Base-by-base conservation (phyloP, 2,888 invertebrate genomes). In the Camponotus fellah region DNA sequence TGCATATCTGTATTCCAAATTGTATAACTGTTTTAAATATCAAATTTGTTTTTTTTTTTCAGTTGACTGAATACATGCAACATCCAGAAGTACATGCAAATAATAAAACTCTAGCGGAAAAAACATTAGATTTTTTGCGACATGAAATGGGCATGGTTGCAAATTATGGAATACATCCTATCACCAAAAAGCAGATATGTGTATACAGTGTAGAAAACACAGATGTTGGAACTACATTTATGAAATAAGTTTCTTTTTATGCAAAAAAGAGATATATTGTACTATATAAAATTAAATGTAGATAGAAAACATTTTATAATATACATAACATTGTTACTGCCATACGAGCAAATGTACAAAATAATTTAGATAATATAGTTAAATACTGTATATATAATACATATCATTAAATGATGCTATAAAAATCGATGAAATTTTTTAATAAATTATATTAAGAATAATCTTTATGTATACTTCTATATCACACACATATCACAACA, bases 81-180 rank as follows among this genome's bases (percentile, higher is more conserved):
- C 96, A 97, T 95, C 97, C 97, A 0, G 95, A 97, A 91, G 97
- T 98, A 3, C 97, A 97, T 91, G 96, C 97, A 69, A 96, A 97
- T 83, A 98, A 98, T 94, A 96, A 96, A 72, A 95, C 96, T 84
- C 96, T 97, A 92, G 96, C 97, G 0, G 95, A 95, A 88, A 97
- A 97, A 91, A 97, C 96, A 92, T 91, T 97, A 34, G 96, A 97
- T 86, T 96, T 97, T 91, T 95, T 96, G 83, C 94, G 95, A n/a
- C 95, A 96, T 83, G 96, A 96, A 68, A 94, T 97, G 26, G 96
- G 96, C 89, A 95, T 98, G 65, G 95, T 95, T 85, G 96, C 96
- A 72, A 92, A 95, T 46, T 96, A 96, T 89, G 96, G 94, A 9
- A 88, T 95, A 79, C 96, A 96, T 92, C 95, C 95, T 53, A 79